Evolutionary conservation across 2,888 invertebrate species (phyloP).

Genomic region (Philereme transversata): DNA sequence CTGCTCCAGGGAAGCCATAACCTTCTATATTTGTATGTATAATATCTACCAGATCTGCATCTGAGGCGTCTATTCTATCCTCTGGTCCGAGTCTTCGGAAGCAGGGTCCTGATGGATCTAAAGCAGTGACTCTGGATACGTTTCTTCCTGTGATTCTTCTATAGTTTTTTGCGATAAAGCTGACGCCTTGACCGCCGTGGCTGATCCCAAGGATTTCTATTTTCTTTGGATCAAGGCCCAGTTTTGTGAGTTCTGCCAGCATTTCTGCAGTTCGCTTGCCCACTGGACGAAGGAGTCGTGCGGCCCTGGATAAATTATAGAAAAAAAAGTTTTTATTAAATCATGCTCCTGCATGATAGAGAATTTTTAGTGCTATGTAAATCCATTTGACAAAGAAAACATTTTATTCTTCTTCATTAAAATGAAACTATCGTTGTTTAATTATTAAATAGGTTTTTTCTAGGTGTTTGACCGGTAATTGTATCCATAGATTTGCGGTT

Average conservation of each 20-base stretch:
- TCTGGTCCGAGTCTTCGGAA: constrained; percentile 41
- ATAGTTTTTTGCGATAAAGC: constrained; percentile 42
- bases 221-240: constrained; percentile 41
- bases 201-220: constrained; percentile 40
- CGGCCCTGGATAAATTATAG: constrained; percentile 24
- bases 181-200: constrained; percentile 41
- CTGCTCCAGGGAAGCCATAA: constrained; percentile 39
- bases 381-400: no score
- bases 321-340: no score
- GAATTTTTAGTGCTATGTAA: no score
- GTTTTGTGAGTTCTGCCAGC: constrained; percentile 34
- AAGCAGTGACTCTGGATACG: constrained; percentile 38
- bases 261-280: constrained; percentile 41
- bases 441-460: no score
- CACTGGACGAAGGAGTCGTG: constrained; percentile 35
- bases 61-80: constrained; percentile 41
- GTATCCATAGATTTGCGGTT: no score
- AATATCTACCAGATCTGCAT: constrained; percentile 43
- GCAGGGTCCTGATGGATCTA: constrained; percentile 46
- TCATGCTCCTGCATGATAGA: no score
- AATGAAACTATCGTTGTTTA: no score
- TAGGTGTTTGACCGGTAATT: no score
- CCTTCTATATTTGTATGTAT: constrained; percentile 43
- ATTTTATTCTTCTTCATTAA: no score
- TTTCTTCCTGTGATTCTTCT: constrained; percentile 40